Conservation (phyloP, 2,888 invertebrate species). For the Nephrotoma flavescens region DNA sequence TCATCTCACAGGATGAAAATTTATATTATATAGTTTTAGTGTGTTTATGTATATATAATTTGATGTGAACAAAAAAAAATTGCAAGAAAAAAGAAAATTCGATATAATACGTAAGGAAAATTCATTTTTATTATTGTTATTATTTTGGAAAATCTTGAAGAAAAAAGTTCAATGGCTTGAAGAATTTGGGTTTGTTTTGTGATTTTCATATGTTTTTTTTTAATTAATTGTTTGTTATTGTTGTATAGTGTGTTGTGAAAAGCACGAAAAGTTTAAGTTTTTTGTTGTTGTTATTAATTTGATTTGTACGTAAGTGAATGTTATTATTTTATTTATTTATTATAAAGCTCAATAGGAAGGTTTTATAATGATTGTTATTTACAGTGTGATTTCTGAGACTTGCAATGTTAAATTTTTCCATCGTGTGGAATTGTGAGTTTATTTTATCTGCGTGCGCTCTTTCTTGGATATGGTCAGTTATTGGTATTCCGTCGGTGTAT, state of each 20-base stretch:
- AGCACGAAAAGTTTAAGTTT: neutral
- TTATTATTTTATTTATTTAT: neutral
- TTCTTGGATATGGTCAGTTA: neutral
- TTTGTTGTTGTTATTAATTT: neutral
- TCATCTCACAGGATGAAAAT: neutral
- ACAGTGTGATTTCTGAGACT: neutral
- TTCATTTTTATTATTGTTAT: neutral
- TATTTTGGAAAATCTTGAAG: neutral
- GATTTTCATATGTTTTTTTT: neutral
- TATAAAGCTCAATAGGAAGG: neutral
- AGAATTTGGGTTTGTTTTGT: neutral
- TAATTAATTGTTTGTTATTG: neutral
- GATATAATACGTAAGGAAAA: neutral
- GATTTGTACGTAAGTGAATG: neutral
- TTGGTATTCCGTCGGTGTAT: neutral
- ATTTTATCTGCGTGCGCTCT: neutral
- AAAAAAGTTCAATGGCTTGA: neutral
- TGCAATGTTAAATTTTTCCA: no score
- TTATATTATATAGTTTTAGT: neutral
- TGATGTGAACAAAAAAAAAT: neutral
- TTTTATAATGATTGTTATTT: neutral
- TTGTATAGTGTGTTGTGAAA: neutral
- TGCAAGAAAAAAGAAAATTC: neutral
- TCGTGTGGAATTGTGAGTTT: neutral
- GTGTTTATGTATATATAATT: neutral